Evolutionary conservation across 2,888 invertebrate genomes (phyloP).

Genomic region (Dryococelus australis): DNA sequence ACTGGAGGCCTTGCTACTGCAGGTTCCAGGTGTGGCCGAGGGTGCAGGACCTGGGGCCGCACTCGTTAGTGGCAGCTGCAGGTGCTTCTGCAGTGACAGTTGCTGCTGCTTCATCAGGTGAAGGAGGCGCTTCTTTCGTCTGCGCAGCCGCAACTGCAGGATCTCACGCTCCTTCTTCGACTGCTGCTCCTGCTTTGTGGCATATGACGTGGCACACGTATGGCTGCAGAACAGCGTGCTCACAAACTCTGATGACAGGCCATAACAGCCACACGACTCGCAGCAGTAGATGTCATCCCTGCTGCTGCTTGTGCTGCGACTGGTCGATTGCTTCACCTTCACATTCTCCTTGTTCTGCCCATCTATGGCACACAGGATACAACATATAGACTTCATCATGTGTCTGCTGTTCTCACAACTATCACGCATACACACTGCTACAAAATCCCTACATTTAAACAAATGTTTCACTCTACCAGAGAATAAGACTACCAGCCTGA

Average conservation of each 20-base stretch:
- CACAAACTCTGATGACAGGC: constrained; percentile 82
- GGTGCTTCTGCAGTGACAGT: constrained; percentile 30
- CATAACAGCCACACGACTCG: constrained; percentile 85
- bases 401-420: too few relatives aligned
- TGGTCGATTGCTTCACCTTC: constrained; percentile 51
- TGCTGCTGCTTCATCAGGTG: constrained; percentile 37
- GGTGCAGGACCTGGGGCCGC: neutral
- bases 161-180: constrained; percentile 44
- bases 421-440: too few relatives aligned
- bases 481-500: too few relatives aligned
- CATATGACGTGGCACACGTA: constrained; percentile 67
- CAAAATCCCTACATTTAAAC: too few relatives aligned
- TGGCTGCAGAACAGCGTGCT: constrained; percentile 79
- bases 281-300: constrained; percentile 81
- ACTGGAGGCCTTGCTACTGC: constrained; percentile 27
- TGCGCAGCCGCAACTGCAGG: constrained; percentile 35
- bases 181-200: constrained; percentile 54
- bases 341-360: constrained; percentile 55
- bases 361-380: neutral
- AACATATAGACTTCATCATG: too few relatives aligned
- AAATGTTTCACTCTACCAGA: too few relatives aligned
- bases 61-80: neutral
- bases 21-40: neutral
- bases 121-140: constrained; percentile 38
- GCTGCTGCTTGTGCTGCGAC: constrained; percentile 47